These are phyloP conservation scores for Saccopteryx bilineata DNA, from an alignment of 2,113 vertebrate genomes.

Conservation along the genomic window DNA sequence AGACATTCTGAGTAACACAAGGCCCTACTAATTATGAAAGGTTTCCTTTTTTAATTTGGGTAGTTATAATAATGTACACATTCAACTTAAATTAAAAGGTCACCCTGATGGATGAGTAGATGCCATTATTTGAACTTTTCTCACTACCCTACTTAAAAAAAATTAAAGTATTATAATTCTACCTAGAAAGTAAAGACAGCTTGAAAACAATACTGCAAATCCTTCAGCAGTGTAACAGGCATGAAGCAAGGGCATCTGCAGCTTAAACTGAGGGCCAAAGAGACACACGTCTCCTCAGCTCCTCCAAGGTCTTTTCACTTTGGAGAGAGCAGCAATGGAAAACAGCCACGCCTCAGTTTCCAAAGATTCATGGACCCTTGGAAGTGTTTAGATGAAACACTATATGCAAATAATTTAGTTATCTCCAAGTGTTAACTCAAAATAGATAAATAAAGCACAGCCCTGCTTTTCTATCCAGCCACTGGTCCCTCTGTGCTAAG, in stretches of 20 bases:
- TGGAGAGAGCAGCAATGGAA: not conserved
- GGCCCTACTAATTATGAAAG: not conserved
- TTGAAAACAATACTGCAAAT: not conserved
- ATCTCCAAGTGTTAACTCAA: not conserved
- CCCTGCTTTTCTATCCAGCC: not conserved
- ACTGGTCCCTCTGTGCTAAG: not conserved
- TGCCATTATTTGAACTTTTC: slow-evolving; percentile 37
- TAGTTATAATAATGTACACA: not conserved
- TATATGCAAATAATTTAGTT: not conserved
- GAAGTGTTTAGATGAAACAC: not conserved
- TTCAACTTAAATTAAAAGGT: not conserved
- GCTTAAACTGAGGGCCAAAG: not conserved
- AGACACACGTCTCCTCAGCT: not conserved
- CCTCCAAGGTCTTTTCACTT: not conserved
- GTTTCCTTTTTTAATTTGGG: slow-evolving; percentile 16
- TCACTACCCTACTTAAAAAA: not conserved
- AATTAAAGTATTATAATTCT: not conserved
- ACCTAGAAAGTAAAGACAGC: slow-evolving; percentile 9
- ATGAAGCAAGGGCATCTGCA: not conserved
- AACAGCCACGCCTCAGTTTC: not conserved
- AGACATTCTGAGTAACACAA: not conserved
- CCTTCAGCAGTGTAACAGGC: not conserved
- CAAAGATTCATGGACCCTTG: not conserved
- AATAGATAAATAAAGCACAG: not conserved
- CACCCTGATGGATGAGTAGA: not conserved